Evolutionary conservation across 2,797 vertebrate genomes (phyloP).

Genomic region (Lacerta bilineata): DNA sequence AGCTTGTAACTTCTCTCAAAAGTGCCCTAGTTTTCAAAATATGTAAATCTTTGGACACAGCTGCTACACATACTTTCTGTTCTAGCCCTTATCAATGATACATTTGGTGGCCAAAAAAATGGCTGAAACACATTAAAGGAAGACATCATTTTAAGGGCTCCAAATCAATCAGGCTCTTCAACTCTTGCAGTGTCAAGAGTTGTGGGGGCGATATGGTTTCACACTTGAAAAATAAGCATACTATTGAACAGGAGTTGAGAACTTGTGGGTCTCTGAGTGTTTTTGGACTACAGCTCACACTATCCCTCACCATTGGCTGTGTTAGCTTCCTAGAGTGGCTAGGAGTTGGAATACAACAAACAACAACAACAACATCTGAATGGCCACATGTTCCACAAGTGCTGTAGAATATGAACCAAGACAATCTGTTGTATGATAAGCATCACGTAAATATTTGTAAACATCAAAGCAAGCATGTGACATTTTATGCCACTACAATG

Average conservation of each 20-base stretch:
- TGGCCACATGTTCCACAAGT: too few species aligned
- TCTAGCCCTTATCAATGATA: neutral
- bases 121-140: neutral
- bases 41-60: neutral
- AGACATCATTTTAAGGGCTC: neutral
- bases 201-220: neutral
- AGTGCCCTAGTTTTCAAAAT: neutral
- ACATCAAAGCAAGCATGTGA: neutral
- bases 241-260: too few species aligned
- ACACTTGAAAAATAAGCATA: conserved; percentile 10
- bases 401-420: neutral
- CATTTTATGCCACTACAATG: neutral
- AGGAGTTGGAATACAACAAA: too few species aligned
- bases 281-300: too few species aligned
- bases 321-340: too few species aligned
- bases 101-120: neutral
- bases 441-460: neutral
- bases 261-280: too few species aligned
- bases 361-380: too few species aligned
- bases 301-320: too few species aligned
- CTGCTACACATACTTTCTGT: neutral
- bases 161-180: neutral
- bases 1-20: neutral
- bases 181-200: neutral
- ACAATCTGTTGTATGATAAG: neutral